Base-by-base conservation (phyloP, 2,797 vertebrate genomes). In the Protosalanx chinensis region DNA sequence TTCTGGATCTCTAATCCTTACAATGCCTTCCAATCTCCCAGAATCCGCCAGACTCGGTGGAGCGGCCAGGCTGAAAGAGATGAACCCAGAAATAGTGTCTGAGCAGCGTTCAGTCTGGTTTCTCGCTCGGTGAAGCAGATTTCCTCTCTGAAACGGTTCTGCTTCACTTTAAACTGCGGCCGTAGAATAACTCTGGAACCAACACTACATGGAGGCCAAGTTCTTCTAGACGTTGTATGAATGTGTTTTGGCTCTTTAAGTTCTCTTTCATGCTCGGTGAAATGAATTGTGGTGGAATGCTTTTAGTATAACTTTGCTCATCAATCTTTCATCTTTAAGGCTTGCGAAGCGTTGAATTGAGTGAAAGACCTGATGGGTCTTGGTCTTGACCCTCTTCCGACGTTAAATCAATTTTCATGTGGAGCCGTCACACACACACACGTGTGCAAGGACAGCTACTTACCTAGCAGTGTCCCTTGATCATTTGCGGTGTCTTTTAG, bases 241-340 rank as follows among this genome's bases (percentile, higher is more conserved):
- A 74, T 68, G 37, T 68, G 60, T 5, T 15, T 56, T 20, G 60
- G 69, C 73, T 75, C 6, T 0, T 3, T 1, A 6, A 72, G 74
- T 61, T 72, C 68, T 76, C 69, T 74, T 51, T 72, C 63, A 70
- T 53, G 58, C 62, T 49, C 65, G 5, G 33, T 73, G 63, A 69
- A 53, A 76, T 77, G 37, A 61, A 32, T 8, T 41, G 35, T 18
- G 29, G 35, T 32, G 18, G 58, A 70, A 74, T 71, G 69, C 8
- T 59, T 67, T 62, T 37, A 46, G 30, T 73, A 23, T 60, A 57
- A 80, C 79, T 74, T 68, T 67, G 20, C 51, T 71, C 68, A 71
- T 79, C 3, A 0, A 71, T 76, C 76, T 32, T 78, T 74, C 76
- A 82, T 83, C 61, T 84, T 74, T 68, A 81, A 58, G 70, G 71